These are phyloP conservation scores for Astyanax mexicanus DNA, from an alignment of 2,797 vertebrate species.

Conservation along the genomic window DNA sequence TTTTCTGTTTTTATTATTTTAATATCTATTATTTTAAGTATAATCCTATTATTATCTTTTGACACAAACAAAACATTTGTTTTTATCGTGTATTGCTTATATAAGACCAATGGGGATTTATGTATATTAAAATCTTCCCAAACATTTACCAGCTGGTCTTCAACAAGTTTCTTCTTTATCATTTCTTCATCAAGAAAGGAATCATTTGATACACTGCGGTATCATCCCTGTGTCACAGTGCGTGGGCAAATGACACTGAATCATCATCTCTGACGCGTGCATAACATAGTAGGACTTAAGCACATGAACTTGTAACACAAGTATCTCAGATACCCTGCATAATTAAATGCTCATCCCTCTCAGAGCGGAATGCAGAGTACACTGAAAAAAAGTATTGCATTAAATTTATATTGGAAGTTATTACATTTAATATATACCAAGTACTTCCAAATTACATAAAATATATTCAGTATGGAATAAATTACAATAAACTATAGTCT, in stretches of 20 bases:
- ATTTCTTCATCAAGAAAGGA: background rate
- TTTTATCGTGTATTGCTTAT: no score
- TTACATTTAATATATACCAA: no score
- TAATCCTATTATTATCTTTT: no score
- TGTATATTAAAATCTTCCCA: no score
- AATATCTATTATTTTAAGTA: no score
- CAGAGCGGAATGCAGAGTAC: background rate
- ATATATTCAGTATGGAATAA: no score
- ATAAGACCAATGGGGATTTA: no score
- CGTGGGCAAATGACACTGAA: background rate
- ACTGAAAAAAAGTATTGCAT: background rate
- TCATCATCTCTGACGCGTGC: slow-evolving; percentile 1
- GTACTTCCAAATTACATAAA: no score
- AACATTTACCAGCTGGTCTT: no score
- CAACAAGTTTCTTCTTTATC: background rate
- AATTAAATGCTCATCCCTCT: background rate
- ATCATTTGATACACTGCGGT: background rate
- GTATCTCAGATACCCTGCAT: background rate
- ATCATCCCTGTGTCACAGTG: background rate
- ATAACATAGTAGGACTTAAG: slow-evolving; percentile 6
- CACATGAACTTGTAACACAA: background rate
- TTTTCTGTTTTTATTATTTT: no score
- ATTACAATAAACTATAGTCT: no score
- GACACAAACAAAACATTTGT: no score
- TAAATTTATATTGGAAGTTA: background rate